Percentiles rank a stretch among this genome's conserved stretches.
Conservation (phyloP, 2,797 vertebrate species). For the Bradypus variegatus region DNA sequence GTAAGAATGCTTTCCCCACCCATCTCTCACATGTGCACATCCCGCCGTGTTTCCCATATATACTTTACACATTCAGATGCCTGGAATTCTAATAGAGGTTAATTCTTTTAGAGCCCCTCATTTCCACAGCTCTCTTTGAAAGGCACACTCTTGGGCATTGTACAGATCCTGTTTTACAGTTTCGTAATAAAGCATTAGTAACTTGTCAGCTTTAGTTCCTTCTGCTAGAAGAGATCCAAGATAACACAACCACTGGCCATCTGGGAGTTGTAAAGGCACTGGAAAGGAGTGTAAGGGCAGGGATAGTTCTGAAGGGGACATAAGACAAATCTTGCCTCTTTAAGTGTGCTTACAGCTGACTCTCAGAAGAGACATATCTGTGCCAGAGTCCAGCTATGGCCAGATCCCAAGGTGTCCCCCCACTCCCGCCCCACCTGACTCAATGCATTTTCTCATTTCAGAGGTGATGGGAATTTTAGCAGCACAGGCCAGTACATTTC, state of each 20-base stretch:
- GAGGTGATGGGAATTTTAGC: not conserved
- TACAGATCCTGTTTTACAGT: not conserved
- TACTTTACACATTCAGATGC: not conserved
- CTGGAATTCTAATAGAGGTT: not conserved
- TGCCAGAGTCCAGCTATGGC: not conserved
- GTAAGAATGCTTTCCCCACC: not conserved
- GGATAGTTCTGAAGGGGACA: not conserved
- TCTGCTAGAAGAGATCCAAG: slow-evolving; percentile 1
- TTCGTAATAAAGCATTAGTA: not conserved
- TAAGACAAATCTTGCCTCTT: not conserved
- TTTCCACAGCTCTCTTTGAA: slow-evolving; percentile 12
- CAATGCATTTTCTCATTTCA: slow-evolving; percentile 7
- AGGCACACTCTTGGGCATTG: not conserved
- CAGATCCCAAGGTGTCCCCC: not conserved
- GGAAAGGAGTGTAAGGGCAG: not conserved
- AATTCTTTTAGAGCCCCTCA: not conserved
- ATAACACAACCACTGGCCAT: not conserved
- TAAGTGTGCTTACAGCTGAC: slow-evolving; percentile 13
- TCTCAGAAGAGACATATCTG: not conserved
- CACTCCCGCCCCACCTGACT: not conserved
- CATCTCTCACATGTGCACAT: not conserved
- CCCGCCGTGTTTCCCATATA: not conserved
- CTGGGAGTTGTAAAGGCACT: not conserved
- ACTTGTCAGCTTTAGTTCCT: slow-evolving; percentile 28
- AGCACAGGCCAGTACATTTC: not conserved